Base-by-base conservation (phyloP, 2,113 vertebrate genomes). In the Charadrius vociferus region DNA sequence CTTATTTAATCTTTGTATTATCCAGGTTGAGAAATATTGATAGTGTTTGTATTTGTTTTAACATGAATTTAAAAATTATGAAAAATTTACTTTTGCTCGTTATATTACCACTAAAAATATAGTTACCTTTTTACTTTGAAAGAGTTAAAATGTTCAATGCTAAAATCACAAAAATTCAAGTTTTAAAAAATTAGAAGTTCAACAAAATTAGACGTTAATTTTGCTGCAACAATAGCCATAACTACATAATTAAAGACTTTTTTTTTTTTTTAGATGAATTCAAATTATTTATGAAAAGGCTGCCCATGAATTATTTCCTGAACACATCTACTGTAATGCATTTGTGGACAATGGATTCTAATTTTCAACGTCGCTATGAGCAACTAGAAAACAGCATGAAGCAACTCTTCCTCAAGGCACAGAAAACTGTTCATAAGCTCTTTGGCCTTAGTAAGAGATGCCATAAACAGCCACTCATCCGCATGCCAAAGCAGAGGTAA, bases 371-470 rank as follows among this genome's bases (percentile, higher is more conserved):
- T 58, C 98, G 99, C 36, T 99, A 99, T 10, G 99, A 99, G 81
- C 99, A 99, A 96, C 98, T 99, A 93, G 99, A 99, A 95, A 99
- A 61, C 98, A 99, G 98, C 98, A 99, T 99, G 99, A 98, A 97
- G 50, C 98, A 98, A 20, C 99, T 99, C 41, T 99, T 98, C 95
- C 98, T 97, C 68, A 99, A 99, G 96, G 99, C 99, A 8, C 99
- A 99, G 96, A 98, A 98, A 96, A 99, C 99, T 66, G 99, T 99
- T 81, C 99, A 99, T 97, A 99, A 99, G 95, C 99, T 99, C 96
- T 99, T 99, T 89, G 99, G 99, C 92, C 99, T 99, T 59, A 99
- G 99, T 95, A 99, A 99, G 97, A 98, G 99, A 81, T 99, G 99
- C 88, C 99, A 99, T 91, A 98, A 98, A 32, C 99, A 99, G 92